A percentile compares a stretch with the other conserved stretches of the same genome.
Evolutionary conservation across 2,797 vertebrate species (phyloP).

Genomic region (Melanogrammus aeglefinus): DNA sequence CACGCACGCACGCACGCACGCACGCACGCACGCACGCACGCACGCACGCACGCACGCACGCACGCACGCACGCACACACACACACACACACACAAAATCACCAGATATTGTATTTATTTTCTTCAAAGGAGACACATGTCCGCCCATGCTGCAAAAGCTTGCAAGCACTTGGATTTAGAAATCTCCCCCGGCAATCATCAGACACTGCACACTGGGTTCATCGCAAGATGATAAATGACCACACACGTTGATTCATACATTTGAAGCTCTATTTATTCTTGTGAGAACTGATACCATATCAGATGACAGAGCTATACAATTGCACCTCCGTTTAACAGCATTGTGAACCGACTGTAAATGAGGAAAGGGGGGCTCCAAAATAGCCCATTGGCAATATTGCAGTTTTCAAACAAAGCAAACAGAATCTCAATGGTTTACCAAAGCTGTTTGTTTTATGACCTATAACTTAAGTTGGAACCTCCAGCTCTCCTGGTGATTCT

Average conservation of each 20-base stretch:
- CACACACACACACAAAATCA: constrained; percentile 8
- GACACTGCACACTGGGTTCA: too few relatives aligned
- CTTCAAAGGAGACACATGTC: background rate
- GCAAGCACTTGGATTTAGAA: background rate
- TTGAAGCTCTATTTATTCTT: too few relatives aligned
- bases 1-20: too few relatives aligned
- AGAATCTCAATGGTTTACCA: background rate
- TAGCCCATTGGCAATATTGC: background rate
- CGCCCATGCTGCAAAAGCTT: background rate
- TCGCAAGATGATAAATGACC: too few relatives aligned
- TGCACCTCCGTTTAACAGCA: background rate
- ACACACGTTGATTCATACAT: too few relatives aligned
- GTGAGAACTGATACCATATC: too few relatives aligned
- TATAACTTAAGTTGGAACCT: background rate
- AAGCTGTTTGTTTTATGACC: background rate
- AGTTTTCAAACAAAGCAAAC: background rate
- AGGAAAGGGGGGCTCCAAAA: background rate
- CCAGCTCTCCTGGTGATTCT: background rate
- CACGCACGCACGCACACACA: constrained; percentile 6
- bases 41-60: too few relatives aligned
- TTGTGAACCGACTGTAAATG: background rate
- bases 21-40: too few relatives aligned
- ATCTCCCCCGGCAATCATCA: background rate
- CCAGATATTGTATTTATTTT: background rate
- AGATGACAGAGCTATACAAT: background rate